Percentiles rank a stretch among this genome's conserved stretches.
Conservation (phyloP, 2,888 invertebrate species). For the Rotaria magnacalcarata region DNA sequence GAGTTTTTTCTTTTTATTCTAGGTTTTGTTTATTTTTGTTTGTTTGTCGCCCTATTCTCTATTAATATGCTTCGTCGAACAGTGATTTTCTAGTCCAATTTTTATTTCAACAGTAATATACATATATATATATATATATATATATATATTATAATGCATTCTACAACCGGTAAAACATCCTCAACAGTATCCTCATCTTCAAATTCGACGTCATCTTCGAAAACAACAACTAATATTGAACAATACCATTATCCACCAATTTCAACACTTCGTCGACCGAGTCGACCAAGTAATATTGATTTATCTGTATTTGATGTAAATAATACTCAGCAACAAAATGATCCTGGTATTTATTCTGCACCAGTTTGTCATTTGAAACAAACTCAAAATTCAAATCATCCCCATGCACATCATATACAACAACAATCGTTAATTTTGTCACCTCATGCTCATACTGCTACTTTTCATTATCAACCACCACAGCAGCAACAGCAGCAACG, state of each 20-base stretch:
- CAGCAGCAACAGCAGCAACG: slow-evolving; percentile 17
- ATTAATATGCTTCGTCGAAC: background rate
- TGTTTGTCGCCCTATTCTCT: background rate
- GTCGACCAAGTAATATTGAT: slow-evolving; percentile 34
- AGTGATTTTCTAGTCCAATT: slow-evolving; percentile 10
- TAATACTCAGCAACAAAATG: background rate
- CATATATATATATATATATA: too few relatives aligned
- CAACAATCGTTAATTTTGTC: background rate
- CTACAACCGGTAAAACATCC: background rate
- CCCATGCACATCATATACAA: slow-evolving; percentile 12
- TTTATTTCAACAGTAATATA: background rate
- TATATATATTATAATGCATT: background rate
- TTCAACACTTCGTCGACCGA: slow-evolving; percentile 27
- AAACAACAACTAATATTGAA: background rate
- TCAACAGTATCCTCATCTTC: slow-evolving; percentile 16
- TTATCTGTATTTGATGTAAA: slow-evolving; percentile 22
- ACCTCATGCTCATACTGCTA: background rate
- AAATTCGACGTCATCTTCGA: background rate
- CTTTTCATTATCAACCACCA: slow-evolving; percentile 17
- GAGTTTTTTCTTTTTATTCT: background rate
- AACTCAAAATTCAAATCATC: background rate
- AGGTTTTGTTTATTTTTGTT: background rate
- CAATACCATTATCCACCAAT: slow-evolving; percentile 24
- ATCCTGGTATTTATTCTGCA: background rate
- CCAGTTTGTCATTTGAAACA: background rate